Base-by-base conservation (phyloP, 2,888 invertebrate genomes). In the Nemoura dubitans region DNA sequence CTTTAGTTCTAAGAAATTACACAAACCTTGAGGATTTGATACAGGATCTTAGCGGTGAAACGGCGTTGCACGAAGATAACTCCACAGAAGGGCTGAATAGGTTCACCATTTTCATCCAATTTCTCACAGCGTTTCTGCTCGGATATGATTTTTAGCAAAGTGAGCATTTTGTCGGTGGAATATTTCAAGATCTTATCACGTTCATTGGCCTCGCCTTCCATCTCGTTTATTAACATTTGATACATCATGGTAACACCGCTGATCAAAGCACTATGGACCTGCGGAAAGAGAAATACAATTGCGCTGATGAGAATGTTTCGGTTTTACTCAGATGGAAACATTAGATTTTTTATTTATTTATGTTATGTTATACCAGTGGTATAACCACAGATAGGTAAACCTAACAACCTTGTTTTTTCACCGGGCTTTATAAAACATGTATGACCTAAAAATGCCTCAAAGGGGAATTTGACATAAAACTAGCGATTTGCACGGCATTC, bases 31-130 rank as follows among this genome's bases (percentile, higher is more conserved):
- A 97, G 89, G 2, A 96, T 90, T 88, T 96, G 95, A 90, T 93
- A 96, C 0, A 98, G 89, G 7, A 96, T 93, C 91, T 96, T 96
- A 0, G 97, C 96, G 0, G 96, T 95, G 89, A 95, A 95, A 83
- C 97, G 92, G 88, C 95, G 93, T 89, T 94, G 92, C 0, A 96
- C 95, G 91, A 97, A 97, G 87, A 97, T 93, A 26, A 97, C 93
- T 0, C 94, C 94, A 85, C 95, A 95, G 14, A 96, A 91, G 6
- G 93, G 92, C 59, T 3, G 3, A 1, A 59, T 21, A 10, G 21
- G 16, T 21, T 59, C 16, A 21, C 59, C 59, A 59, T 59, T 59
- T 21, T 59, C 59, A 21, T 59, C 59, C 2, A 21, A 59, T 59
- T 59, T 59, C 59, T 59, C 59, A 2, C 14, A 1, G 1, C 16